Base-by-base conservation (phyloP, 2,797 vertebrate species). In the Lateolabrax maculatus region DNA sequence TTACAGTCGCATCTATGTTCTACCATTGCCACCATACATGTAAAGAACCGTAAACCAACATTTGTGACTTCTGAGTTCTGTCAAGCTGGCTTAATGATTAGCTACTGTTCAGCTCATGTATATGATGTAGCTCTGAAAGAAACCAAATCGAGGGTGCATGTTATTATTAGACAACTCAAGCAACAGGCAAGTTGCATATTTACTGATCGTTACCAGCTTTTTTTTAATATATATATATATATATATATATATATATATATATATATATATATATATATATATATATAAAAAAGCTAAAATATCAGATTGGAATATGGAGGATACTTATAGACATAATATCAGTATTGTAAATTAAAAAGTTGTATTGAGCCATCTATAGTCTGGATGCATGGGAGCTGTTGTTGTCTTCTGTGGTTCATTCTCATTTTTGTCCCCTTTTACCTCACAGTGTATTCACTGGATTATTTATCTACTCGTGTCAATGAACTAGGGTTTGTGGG, bases 391-490 rank as follows among this genome's bases (percentile, higher is more conserved):
- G 25, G 34, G 41, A 73, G 60, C 68, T 79, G 55, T 34, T 60
- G 31, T 55, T 55, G 29, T 63, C 51, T 71, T 27, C 21, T 58
- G 8, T 63, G 39, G 13, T 77, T 72, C 36, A 23, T 70, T 83
- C 56, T 81, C 53, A 58, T 71, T 75, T 83, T 65, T 1, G 1
- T 74, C 66, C 39, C 44, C 43, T 44, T 57, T 58, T 61, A 66
- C 53, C 65, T 57, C 60, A 31, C 48, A 18, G 0, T 71, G 64
- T 70, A 76, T 57, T 77, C 65, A 65, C 39, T 65, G 78, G 41
- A 74, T 84, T 77, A 69, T 77, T 36, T 31, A 19, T 58, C 63
- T 60, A 1, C 58, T 27, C n/a, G n/a, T 79, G 36, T 55, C 19
- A 76, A 3, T 52, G 72, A 79, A 34, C 70, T 53, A 25, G 58